Conservation (phyloP, 2,797 vertebrate species). For the Pelobates cultripes region DNA sequence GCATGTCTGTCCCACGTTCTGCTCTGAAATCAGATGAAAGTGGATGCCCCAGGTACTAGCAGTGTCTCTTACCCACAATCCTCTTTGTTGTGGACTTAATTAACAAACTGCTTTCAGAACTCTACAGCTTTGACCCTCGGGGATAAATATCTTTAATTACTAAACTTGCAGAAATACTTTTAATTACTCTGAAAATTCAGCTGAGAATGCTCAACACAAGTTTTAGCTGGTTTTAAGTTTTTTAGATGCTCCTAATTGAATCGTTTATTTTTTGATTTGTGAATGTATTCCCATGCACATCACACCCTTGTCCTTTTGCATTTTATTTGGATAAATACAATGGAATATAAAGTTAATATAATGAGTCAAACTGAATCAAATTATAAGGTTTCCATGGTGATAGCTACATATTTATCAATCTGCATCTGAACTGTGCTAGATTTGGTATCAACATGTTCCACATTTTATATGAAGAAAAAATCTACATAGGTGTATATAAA, state of each 20-base stretch:
- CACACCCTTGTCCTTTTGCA: no score
- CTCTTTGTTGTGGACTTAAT: conserved; percentile 5
- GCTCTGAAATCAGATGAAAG: conserved; percentile 30
- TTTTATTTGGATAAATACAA: no score
- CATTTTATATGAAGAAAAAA: no score
- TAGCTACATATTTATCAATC: no score
- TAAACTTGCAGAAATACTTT: conserved; percentile 37
- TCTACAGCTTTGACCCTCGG: conserved; percentile 6
- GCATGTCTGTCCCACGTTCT: not conserved
- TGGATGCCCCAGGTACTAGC: conserved; percentile 19
- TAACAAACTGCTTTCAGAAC: conserved; percentile 23
- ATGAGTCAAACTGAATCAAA: no score
- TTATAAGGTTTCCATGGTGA: no score
- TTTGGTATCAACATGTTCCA: no score
- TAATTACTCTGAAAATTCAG: conserved; percentile 26
- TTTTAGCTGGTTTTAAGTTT: not conserved
- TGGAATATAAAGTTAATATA: no score
- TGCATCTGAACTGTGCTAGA: no score
- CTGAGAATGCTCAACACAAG: not conserved
- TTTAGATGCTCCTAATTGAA: not conserved
- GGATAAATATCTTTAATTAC: conserved; percentile 43
- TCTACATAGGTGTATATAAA: no score
- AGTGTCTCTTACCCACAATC: not conserved
- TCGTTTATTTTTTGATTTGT: no score
- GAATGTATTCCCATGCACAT: no score